A percentile compares a stretch with the other conserved stretches of the same genome.
These are phyloP conservation scores for Centrocercus urophasianus DNA, from an alignment of 2,113 vertebrate species.

Conservation along the genomic window DNA sequence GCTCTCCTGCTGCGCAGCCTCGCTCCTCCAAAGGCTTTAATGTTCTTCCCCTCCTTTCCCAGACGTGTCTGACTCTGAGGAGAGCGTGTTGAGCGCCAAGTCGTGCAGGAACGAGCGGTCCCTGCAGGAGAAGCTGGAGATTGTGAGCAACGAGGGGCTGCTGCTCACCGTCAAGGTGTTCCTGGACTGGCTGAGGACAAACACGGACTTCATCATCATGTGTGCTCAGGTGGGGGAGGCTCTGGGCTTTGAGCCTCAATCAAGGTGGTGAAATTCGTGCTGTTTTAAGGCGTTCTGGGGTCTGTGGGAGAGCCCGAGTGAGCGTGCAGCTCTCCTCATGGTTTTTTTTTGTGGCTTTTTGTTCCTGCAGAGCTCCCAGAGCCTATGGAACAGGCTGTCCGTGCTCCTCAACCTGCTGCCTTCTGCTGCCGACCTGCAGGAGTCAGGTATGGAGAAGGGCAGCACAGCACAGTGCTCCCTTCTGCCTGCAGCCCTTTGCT, in stretches of 20 bases:
- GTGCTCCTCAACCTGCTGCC: conserved; percentile 95
- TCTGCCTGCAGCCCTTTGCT: neutral
- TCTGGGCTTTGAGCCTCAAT: rapidly evolving
- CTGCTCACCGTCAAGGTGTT: conserved; percentile 96
- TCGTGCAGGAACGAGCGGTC: conserved; percentile 89
- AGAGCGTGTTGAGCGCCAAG: conserved; percentile 85
- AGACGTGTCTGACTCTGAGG: conserved; percentile 91
- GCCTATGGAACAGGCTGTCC: conserved; percentile 96
- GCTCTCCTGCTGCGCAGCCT: neutral
- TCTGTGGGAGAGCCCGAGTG: neutral
- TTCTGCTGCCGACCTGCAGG: conserved; percentile 88
- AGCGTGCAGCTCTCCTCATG: rapidly evolving
- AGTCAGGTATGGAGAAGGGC: conserved; percentile 81
- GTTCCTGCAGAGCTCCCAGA: conserved; percentile 90
- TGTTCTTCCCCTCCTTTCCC: neutral
- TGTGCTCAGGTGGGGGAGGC: conserved; percentile 89
- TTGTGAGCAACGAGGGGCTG: conserved; percentile 89
- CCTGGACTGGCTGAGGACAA: conserved; percentile 94
- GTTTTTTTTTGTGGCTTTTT: neutral
- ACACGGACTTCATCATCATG: conserved; percentile 95
- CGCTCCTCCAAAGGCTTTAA: neutral
- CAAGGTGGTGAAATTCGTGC: neutral
- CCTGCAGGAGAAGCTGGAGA: conserved; percentile 90
- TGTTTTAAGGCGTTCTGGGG: neutral
- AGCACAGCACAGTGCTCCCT: neutral